A percentile compares a stretch with the other conserved stretches of the same genome.
Conservation (phyloP, 2,797 vertebrate species). For the Chrosomus eos region DNA sequence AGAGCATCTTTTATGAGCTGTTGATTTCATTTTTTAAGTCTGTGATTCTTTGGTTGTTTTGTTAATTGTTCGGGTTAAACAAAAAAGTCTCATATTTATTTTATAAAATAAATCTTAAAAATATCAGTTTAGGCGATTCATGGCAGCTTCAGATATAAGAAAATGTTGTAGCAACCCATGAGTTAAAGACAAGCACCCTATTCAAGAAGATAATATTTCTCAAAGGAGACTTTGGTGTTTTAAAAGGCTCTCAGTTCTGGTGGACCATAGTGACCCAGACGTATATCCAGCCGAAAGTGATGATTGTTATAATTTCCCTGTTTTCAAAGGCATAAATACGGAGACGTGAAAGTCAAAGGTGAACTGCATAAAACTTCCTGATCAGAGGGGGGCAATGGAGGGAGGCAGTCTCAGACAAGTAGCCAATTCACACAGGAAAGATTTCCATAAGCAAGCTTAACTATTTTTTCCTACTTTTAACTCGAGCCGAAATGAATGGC, state of each 20-base stretch:
- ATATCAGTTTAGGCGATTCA: background rate
- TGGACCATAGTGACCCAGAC: slow-evolving; percentile 69
- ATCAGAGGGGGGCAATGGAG: slow-evolving; percentile 55
- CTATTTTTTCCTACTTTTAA: slow-evolving; percentile 62
- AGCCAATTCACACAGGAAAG: slow-evolving; percentile 73
- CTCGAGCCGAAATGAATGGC: slow-evolving; percentile 68
- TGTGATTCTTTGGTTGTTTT: background rate
- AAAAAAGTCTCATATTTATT: background rate
- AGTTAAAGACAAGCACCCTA: slow-evolving; percentile 40
- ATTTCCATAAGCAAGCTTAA: slow-evolving; percentile 61
- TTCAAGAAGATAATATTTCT: slow-evolving; percentile 51
- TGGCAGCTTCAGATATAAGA: slow-evolving; percentile 14
- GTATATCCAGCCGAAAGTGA: slow-evolving; percentile 67
- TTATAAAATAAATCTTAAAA: background rate
- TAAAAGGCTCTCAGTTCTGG: slow-evolving; percentile 70
- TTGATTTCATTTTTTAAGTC: background rate
- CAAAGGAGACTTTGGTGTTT: slow-evolving; percentile 43
- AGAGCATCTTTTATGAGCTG: background rate
- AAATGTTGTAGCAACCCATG: background rate
- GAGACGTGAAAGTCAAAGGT: slow-evolving; percentile 75
- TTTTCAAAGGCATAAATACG: slow-evolving; percentile 77
- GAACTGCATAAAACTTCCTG: slow-evolving; percentile 77
- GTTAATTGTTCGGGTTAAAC: background rate
- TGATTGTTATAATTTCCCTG: slow-evolving; percentile 75
- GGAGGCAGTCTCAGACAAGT: slow-evolving; percentile 70